Percentiles rank a stretch among this genome's conserved stretches.
phyloP scores from a whole-genome alignment of 2,888 invertebrate species.

The Phaonia tiefii region DNA sequence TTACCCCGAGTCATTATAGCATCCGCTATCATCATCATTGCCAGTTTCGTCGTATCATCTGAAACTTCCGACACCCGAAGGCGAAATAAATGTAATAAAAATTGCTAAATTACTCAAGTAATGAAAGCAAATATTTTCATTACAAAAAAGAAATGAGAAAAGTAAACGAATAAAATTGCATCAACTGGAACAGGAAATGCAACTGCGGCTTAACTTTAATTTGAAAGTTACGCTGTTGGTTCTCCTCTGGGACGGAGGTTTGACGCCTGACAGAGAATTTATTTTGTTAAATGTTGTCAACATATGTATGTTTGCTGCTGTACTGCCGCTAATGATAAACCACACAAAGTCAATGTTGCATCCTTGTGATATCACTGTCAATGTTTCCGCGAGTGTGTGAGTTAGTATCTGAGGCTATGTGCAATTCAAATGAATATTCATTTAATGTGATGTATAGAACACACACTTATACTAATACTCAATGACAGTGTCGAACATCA shows the following conservation, averaged over 20 bases:
- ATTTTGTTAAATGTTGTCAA: no score
- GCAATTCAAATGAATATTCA: slow-evolving; percentile 62
- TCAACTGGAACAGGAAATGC: background rate
- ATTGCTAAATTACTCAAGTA: slow-evolving; percentile 8
- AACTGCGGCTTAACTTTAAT: slow-evolving; percentile 5
- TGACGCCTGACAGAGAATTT: no score
- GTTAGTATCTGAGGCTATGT: slow-evolving; percentile 41
- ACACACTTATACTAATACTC: background rate
- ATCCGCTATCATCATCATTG: no score
- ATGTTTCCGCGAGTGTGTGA: background rate
- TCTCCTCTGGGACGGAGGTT: no score
- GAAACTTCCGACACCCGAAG: no score
- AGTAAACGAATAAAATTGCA: slow-evolving; percentile 4
- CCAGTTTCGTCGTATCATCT: no score
- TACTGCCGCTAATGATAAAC: background rate
- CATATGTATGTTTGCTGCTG: no score
- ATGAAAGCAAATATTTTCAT: slow-evolving; percentile 10
- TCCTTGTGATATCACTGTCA: background rate
- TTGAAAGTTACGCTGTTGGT: slow-evolving; percentile 19
- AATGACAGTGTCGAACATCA: background rate
- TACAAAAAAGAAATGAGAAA: background rate
- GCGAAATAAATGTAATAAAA: background rate
- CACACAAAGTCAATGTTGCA: background rate
- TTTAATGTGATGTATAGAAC: slow-evolving; percentile 37
- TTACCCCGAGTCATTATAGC: no score